Base-by-base conservation (phyloP, 2,888 invertebrate genomes). In the Drosophila aldrichi region DNA sequence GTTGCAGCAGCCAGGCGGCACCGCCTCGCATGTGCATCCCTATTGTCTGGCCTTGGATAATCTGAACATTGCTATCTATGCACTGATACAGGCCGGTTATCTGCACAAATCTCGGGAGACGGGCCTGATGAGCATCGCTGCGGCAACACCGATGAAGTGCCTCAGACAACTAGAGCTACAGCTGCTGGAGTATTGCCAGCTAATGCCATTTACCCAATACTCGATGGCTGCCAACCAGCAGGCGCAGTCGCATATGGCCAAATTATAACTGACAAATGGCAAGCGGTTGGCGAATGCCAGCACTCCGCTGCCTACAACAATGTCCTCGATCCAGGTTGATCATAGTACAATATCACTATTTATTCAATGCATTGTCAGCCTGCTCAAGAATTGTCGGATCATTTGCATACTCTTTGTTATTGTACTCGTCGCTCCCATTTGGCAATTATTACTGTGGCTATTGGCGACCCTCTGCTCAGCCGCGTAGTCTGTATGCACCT, bases 31-130 rank as follows among this genome's bases (percentile, higher is more conserved):
- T 59, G 93, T 94, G 14, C 96, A 96, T 93, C 96, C 96, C 0
- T 96, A 96, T 92, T 95, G 95, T 78, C 94, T 97, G 66, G 96
- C 96, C 44, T 93, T 97, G 76, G 97, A 97, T 76, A 94, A 94
- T 60, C 93, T 94, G 54, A 93, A 92, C 40, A 94, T 94, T 91
- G 95, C 95, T 74, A 88, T 95, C 54, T 93, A 93, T 49, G 95
- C 95, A 2, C 93, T 95, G 1, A 91, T 92, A 6, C 92, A 93
- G 36, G 91, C 92, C 16, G 90, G 87, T 2, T 92, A 89, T 77
- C 62, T 92, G 10, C 49, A 68, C 9, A 92, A 89, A 40, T 78
- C 76, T 7, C 91, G 91, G 12, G 85, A 87, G 3, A 82, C 81
- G 25, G 91, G 91, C 5, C 66, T 86, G 29, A 68, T 91, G 76